Base-by-base conservation (phyloP, 2,113 vertebrate genomes). In the Triplophysa dalaica region DNA sequence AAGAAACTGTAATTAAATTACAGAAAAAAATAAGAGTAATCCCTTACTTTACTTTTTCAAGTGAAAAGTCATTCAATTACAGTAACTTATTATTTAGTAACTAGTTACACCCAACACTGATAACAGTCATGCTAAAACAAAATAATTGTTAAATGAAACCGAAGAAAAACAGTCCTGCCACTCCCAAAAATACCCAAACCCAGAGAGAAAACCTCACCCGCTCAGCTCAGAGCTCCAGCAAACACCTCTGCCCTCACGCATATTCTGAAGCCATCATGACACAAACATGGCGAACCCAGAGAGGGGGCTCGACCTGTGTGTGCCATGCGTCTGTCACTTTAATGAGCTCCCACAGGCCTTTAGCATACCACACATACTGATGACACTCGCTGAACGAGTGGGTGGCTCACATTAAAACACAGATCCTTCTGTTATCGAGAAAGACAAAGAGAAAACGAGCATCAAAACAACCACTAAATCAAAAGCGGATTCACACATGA, bases 261-360 rank as follows among this genome's bases (percentile, higher is more conserved):
- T 50, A 63, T 75, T 22, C 26, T 76, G 48, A 50, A 73, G 61
- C 75, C 70, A 60, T 50, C 21, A 68, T 65, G 85, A 81, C 85
- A 83, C 85, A 73, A 68, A 67, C 79, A 75, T 65, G 56, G 68
- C 56, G 43, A 70, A 63, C 74, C 62, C 72, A 68, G 45, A 64
- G 83, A 75, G 26, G 70, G 88, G 87, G 84, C 85, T 83, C 80
- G 19, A 83, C 85, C 84, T 75, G 67, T 81, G 83, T 83, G 86
- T 84, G 60, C 83, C 82, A 17, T 84, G 85, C 76, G 82, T 90
- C 89, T 87, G 86, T 85, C 83, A 87, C 87, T 83, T 86, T 92
- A 92, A 92, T 92, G 91, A 92, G 91, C 82, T 92, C 89, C 91
- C 91, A 87, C 22, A 89, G 89, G 90, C 89, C 78, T 54, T 80